Evolutionary conservation across 2,888 invertebrate species (phyloP).

Genomic region (Callinectes sapidus): DNA sequence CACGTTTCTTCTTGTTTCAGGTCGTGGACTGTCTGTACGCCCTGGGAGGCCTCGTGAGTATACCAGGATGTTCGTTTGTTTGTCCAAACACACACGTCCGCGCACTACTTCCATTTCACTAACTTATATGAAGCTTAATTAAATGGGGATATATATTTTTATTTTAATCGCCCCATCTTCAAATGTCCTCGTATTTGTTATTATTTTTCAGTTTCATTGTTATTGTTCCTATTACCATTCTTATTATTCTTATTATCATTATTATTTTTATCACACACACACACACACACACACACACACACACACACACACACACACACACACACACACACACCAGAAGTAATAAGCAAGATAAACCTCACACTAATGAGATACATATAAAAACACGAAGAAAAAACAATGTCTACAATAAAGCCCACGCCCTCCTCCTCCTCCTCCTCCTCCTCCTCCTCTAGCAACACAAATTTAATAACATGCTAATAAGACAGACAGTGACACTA

Average conservation of each 20-base stretch:
- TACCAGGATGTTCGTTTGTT: constrained; percentile 39
- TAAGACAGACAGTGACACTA: neutral
- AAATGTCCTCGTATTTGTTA: too few relatives aligned
- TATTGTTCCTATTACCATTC: too few relatives aligned
- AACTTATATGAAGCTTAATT: too few relatives aligned
- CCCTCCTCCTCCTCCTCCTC: too few relatives aligned
- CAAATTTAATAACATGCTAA: neutral
- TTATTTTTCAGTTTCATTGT: too few relatives aligned
- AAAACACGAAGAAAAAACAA: neutral
- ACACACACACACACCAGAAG: neutral
- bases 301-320: neutral
- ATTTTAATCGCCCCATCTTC: too few relatives aligned
- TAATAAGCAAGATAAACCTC: neutral
- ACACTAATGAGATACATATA: neutral
- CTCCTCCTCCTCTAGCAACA: neutral
- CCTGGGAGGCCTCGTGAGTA: constrained; percentile 77
- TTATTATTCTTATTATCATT: too few relatives aligned
- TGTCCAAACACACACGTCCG: neutral
- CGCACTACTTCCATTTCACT: neutral
- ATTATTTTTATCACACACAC: neutral
- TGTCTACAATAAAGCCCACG: neutral
- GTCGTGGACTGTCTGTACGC: constrained; percentile 76
- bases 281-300: neutral
- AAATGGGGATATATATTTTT: too few relatives aligned
- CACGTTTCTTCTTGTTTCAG: constrained; percentile 62